Evolutionary conservation across 2,113 vertebrate species (phyloP), one percentile per base, ranked within the genome.

Genomic region (Megaleporinus macrocephalus): DNA sequence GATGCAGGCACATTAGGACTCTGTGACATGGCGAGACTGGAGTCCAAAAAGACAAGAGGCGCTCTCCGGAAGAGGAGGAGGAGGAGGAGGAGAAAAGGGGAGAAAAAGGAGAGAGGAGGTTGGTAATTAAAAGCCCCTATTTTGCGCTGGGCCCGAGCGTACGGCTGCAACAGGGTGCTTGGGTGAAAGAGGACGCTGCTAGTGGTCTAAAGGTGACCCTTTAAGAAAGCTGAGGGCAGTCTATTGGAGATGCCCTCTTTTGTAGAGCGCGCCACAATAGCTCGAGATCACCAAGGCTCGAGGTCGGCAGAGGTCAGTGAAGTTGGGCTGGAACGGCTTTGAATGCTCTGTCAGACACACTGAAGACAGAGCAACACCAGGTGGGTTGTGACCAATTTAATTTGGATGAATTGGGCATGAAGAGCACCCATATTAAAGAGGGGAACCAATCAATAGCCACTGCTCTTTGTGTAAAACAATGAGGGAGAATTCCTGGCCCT

Each of bases 1-100:
- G 93, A 94, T 93, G 92, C 86, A 89, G 92, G 92, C 93, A 86
- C 95, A 96, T 95, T 94, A 95, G 95, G 93, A 95, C 92, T 92
- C 93, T 78, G 83, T 93, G 94, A 95, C 94, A 95, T 90, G 91
- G 94, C 94, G 90, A 92, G 94, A 95, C 92, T 89, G 85, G 92
- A 61, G 93, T 92, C 92, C 89, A 70, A 84, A 89, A 90, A 93
- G 80, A 89, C 83, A 86, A 87, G 82, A 85, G 79, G 76, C 80
- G 81, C 76, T 82, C 86, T 81, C 75, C 75, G 79, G 81, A 83
- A 76, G 74, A 82, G n/a, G 62, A 65, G 70, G 76, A 85, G 79
- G 81, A 83, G 72, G 74, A 82, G n/a, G 62, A 65, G 70, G 76
- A 85, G 79, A 55, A 73, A 78, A 26, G 61, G 74, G 78, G 86